Conservation (phyloP, 2,797 vertebrate genomes). For the Distichodus sexfasciatus region DNA sequence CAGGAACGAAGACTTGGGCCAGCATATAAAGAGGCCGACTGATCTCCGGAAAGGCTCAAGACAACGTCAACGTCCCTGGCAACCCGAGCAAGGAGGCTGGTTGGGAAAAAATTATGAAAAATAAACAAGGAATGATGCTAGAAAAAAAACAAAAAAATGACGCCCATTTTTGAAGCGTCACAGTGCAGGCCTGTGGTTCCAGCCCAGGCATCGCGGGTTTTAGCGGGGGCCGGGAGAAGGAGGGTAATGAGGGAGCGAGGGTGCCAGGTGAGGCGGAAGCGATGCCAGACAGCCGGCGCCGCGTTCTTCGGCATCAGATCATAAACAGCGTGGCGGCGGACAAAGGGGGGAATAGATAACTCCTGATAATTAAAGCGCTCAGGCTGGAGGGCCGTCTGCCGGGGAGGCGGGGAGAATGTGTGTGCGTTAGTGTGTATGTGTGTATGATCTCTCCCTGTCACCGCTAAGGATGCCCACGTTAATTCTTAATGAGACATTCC, state of each 20-base stretch:
- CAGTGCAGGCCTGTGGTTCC: neutral
- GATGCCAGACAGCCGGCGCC: conserved; percentile 61
- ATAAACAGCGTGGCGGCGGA: conserved; percentile 76
- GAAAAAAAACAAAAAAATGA: too few relatives aligned
- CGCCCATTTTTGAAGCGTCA: neutral
- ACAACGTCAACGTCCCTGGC: conserved; percentile 3
- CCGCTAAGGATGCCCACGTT: conserved; percentile 77
- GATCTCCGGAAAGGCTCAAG: conserved; percentile 31
- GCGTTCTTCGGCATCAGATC: conserved; percentile 74
- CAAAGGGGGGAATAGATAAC: conserved; percentile 63
- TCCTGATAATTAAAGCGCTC: conserved; percentile 75
- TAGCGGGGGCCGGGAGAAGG: conserved; percentile 22
- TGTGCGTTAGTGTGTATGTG: conserved; percentile 31
- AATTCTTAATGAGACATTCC: conserved; percentile 86
- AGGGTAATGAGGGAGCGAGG: conserved; percentile 57
- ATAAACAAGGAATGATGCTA: too few relatives aligned
- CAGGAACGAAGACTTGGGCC: conserved; percentile 42
- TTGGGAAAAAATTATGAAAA: too few relatives aligned
- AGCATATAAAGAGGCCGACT: conserved; percentile 40
- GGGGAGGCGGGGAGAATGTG: conserved; percentile 15
- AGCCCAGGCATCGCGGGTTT: conserved; percentile 20
- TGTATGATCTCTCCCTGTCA: conserved; percentile 68
- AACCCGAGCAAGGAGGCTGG: too few relatives aligned
- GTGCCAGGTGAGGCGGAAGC: conserved; percentile 65
- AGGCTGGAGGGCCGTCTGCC: conserved; percentile 57